Evolutionary conservation across 2,113 vertebrate genomes (phyloP).

Genomic region (Oncorhynchus kisutch): DNA sequence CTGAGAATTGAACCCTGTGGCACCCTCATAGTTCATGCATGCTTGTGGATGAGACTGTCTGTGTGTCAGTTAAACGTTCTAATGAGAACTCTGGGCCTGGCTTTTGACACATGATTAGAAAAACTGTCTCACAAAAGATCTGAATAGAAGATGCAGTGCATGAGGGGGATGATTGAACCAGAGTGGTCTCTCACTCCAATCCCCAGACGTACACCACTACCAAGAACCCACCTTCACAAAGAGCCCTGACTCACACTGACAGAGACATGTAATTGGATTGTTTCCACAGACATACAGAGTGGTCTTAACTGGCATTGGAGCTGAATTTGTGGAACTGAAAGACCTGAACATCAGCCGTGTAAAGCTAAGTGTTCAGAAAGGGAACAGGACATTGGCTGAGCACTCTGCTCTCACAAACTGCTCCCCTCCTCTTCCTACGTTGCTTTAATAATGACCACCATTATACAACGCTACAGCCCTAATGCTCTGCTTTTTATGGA

Average conservation of each 20-base stretch:
- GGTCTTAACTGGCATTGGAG: conserved; percentile 44
- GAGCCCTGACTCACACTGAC: conserved; percentile 27
- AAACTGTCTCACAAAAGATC: conserved; percentile 21
- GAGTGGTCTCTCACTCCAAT: conserved; percentile 27
- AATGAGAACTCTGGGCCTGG: neutral
- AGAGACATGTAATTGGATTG: conserved; percentile 55
- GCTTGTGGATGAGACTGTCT: neutral
- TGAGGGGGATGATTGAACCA: conserved; percentile 45
- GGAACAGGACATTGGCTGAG: conserved; percentile 63
- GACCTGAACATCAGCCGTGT: conserved; percentile 67
- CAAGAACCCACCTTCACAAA: conserved; percentile 11
- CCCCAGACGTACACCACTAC: conserved; percentile 1
- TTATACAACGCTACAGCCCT: conserved; percentile 8
- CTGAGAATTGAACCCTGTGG: too few species aligned
- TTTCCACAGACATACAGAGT: conserved; percentile 44
- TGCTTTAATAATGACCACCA: conserved; percentile 13
- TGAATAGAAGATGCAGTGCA: conserved; percentile 35
- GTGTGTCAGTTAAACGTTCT: neutral
- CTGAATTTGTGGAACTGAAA: conserved; percentile 70
- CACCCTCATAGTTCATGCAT: neutral
- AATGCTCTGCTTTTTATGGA: conserved; percentile 7
- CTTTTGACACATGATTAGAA: conserved; percentile 49
- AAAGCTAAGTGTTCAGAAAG: conserved; percentile 56
- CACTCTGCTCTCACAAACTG: neutral
- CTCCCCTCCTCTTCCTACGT: neutral